Evolutionary conservation across 2,888 invertebrate species (phyloP).

Genomic region (Achlya flavicornis): DNA sequence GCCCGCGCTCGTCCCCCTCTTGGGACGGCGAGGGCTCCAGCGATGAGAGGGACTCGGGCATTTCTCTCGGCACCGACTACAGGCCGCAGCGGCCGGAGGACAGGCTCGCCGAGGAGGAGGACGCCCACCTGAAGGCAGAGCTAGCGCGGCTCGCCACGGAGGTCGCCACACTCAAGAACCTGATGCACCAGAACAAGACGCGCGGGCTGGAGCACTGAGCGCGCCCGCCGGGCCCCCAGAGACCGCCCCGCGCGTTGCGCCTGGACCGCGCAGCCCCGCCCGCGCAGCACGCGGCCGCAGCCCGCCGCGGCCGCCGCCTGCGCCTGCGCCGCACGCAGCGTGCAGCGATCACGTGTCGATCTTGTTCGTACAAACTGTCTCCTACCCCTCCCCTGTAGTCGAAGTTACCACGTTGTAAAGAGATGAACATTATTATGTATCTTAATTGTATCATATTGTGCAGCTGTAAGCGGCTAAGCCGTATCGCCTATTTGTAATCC

Average conservation of each 20-base stretch:
- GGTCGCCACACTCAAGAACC: constrained; percentile 94
- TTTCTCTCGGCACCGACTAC: constrained; percentile 91
- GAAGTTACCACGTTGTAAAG: constrained; percentile 82
- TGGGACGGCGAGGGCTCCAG: constrained; percentile 96
- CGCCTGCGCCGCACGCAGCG: constrained; percentile 25
- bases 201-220: constrained; percentile 79
- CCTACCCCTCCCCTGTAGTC: constrained; percentile 65
- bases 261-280: constrained; percentile 54
- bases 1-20: constrained; percentile 90
- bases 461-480: constrained; percentile 79
- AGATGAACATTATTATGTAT: constrained; percentile 66
- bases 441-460: constrained; percentile 75
- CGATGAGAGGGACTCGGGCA: constrained; percentile 95
- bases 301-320: constrained; percentile 25
- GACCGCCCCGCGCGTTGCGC: constrained; percentile 52
- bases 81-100: constrained; percentile 70
- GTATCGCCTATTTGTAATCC: constrained; percentile 73
- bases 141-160: constrained; percentile 94
- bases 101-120: constrained; percentile 83
- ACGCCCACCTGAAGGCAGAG: constrained; percentile 92
- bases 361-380: constrained; percentile 74
- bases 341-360: constrained; percentile 39
- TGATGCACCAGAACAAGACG: constrained; percentile 87
- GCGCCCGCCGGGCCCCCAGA: constrained; percentile 28
- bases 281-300: constrained; percentile 34